Base-by-base conservation (phyloP, 2,113 vertebrate species). In the Embiotoca jacksoni region DNA sequence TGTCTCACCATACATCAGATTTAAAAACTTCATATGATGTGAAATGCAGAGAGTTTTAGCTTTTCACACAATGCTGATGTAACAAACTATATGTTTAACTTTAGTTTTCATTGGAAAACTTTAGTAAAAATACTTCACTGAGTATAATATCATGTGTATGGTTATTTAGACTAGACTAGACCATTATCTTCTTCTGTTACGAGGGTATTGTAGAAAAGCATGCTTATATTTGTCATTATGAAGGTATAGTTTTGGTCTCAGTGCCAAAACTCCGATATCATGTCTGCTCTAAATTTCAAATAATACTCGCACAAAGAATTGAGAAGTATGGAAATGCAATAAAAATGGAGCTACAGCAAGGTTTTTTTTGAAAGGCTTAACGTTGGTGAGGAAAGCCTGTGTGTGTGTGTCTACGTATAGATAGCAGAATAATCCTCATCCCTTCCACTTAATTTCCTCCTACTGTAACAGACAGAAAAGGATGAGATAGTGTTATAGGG, bases 361-460 rank as follows among this genome's bases (percentile, higher is more conserved):
- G 33, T 54, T 44, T 71, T 55, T 65, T 30, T 66, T 5, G 23
- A 70, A 58, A 54, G 52, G 66, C 71, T 78, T 81, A 59, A 78
- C 16, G 7, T 6, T 50, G 37, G 54, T 3, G 3, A 58, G 54
- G n/a, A 80, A 74, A 67, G n/a, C 39, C 35, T 14, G 33, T 60
- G 75, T 70, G 39, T 57, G 70, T 66, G 70, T 50, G 23, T 14
- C 11, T 46, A 37, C 44, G 54, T 80, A 53, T 31, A 65, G 65
- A 81, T 78, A 65, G 11, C 30, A 61, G 65, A 72, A 79, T 89
- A 86, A 83, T 86, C 84, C 65, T 75, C 59, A 80, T 84, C 56
- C 65, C 68, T 82, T 86, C 64, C 72, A 78, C 72, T 72, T 85
- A 47, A 85, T 85, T 85, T 75, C 52, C 62, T 83, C 47, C 54